Percentiles rank a stretch among this genome's conserved stretches.
Conservation (phyloP, 2,797 vertebrate genomes). For the Antennarius maculatus region DNA sequence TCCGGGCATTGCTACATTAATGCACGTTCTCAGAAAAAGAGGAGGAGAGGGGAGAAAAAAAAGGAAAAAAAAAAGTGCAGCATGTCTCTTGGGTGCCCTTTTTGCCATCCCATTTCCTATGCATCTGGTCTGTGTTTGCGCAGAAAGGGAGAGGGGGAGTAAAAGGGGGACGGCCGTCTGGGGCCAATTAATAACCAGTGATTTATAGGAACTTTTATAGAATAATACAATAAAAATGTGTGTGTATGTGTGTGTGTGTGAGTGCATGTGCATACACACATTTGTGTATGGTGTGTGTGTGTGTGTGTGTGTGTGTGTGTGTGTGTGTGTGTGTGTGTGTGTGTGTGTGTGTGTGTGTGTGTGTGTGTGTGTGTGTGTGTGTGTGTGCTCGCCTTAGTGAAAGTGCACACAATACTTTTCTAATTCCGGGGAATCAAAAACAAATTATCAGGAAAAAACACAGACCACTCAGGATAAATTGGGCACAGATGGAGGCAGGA, state of each 20-base stretch:
- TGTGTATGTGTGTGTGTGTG: slow-evolving; percentile 76
- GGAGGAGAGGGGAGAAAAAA: slow-evolving; percentile 47
- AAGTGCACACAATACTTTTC: slow-evolving; percentile 91
- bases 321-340: slow-evolving; percentile 57
- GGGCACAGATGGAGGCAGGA: slow-evolving; percentile 93
- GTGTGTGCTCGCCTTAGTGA: slow-evolving; percentile 60
- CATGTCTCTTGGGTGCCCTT: slow-evolving; percentile 90
- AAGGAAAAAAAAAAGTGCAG: slow-evolving; percentile 81
- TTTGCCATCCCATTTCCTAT: slow-evolving; percentile 90
- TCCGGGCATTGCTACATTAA: slow-evolving; percentile 81
- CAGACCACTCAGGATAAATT: slow-evolving; percentile 89
- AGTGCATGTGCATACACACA: slow-evolving; percentile 44
- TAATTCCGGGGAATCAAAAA: slow-evolving; percentile 98
- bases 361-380: slow-evolving; percentile 2
- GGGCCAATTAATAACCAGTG: slow-evolving; percentile 96
- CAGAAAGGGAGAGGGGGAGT: slow-evolving; percentile 72
- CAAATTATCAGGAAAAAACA: slow-evolving; percentile 92
- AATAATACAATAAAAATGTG: slow-evolving; percentile 97
- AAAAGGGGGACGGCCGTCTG: slow-evolving; percentile 81
- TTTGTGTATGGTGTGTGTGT: slow-evolving; percentile 5
- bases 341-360: slow-evolving; percentile 40
- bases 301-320: slow-evolving; percentile 39
- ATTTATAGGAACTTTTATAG: slow-evolving; percentile 99
- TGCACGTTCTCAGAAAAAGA: slow-evolving; percentile 76
- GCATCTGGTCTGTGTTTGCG: slow-evolving; percentile 88